Evolutionary conservation across 37 sponge, comb jelly and placozoan species (phyloP), one percentile per base, ranked within the genome.

Genomic region (Ianthella basta): DNA sequence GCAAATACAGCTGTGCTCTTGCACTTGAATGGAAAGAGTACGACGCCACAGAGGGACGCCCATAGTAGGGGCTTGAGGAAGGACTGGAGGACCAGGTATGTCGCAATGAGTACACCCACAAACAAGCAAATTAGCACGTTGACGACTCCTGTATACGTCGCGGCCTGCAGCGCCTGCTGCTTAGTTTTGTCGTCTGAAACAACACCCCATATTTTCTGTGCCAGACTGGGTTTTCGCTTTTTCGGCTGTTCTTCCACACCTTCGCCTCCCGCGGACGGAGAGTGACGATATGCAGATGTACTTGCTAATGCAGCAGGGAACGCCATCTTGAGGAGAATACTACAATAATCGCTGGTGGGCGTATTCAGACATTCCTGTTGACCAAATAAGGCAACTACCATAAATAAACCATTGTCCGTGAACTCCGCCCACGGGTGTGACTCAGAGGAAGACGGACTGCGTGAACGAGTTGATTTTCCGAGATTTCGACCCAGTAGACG

Each of bases 11-110:
- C 56, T 33, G 92, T 95, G 56, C 87, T 37, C 4, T 87, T 59
- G 27, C 93, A 74, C 79, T 98, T 96, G 91, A 98, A 89, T 14
- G 99, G 97, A 75, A 89, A 91, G 6, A 98, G 88, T 18, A 93
- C 81, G 55, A 86, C 82, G 32, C 97, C 99, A 56, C 85, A 59
- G 19, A 99, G 86, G 0, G 93, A 86, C 0, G 99, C 99, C 99
- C 99, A 99, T 8, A 99, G 85, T 3, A 99, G 91, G 24, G 99
- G 94, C 12, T 92, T 91, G 40, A 95, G 84, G 66, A 97, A 99
- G 12, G 94, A 90, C 85, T 93, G 84, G 40, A 99, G 75, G 8
- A 94, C 80, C 85, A 83, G 93, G 66, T 89, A 93, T 13, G 95
- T 92, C 33, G 89, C 90, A 6, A 94, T 35, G 0, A 67, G 18